Evolutionary conservation across 2,888 invertebrate species (phyloP), one percentile per base, ranked within the genome.

Genomic region (Gordius sp.): DNA sequence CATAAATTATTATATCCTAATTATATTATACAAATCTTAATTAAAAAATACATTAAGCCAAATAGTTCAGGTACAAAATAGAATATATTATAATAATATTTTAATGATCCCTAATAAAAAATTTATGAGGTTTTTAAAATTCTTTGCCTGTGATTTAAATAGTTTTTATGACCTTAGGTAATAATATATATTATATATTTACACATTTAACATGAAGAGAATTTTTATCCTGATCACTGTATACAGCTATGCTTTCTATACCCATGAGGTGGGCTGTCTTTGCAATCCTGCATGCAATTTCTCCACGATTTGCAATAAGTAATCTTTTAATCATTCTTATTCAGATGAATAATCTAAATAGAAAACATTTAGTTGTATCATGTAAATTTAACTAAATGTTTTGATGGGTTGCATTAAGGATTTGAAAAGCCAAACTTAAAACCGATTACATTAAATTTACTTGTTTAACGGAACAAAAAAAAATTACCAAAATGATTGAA

Each of bases 231-330:
- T 64, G 64, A 41, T 65, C 66, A 58, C 72, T 72, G 64, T 81
- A 99, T 1, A 99, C 82, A 1, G 91, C 87, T 1, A 97, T 91
- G 0, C 87, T 84, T 65, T 78, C 77, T 2, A 89, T 77, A 54
- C 89, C 91, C 59, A 93, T 73, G 63, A 78, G 79, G 60, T 77
- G 77, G 0, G 89, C 86, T 0, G 87, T 87, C 57, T 64, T 61
- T 59, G 65, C 65, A 2, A 67, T 63, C 2, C 69, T 65, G 58
- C 67, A 64, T 1, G 68, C 67, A 54, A 69, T 69, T 62, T 69
- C 69, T 27, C 69, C 69, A 56, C 69, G 62, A 61, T 69, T 69
- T 1, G 69, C 69, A 57, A 69, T 65, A 28, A 69, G 61, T 2
- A 69, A 63, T 47, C 63, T 63, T 41, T 63, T 60, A 41, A 68